Conservation (phyloP, 2,113 vertebrate genomes). For the Diadophis punctatus region DNA sequence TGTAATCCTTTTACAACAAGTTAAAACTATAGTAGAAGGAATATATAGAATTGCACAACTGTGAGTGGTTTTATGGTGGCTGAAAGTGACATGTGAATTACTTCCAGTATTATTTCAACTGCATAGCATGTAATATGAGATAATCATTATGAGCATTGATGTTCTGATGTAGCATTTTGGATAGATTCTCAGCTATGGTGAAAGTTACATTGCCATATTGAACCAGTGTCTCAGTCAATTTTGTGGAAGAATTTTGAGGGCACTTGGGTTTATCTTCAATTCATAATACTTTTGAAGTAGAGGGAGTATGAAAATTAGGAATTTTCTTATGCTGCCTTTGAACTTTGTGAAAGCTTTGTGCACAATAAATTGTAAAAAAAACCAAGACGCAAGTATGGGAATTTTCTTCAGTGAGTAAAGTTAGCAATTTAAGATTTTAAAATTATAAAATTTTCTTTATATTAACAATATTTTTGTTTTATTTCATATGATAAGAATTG, state of each 20-base stretch:
- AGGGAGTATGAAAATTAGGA: not conserved
- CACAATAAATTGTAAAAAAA: not conserved
- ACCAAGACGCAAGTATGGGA: not conserved
- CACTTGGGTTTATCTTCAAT: not conserved
- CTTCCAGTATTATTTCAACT: not conserved
- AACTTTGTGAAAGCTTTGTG: not conserved
- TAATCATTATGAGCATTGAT: not conserved
- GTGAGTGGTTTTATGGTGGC: not conserved
- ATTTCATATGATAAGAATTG: slow-evolving; percentile 30
- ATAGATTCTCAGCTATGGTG: not conserved
- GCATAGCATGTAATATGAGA: not conserved
- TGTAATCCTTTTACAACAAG: not conserved
- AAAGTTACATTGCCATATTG: not conserved
- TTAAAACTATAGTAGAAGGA: not conserved
- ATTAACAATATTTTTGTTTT: slow-evolving; percentile 3
- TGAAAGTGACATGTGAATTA: not conserved
- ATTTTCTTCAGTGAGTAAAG: not conserved
- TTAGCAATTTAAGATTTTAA: not conserved
- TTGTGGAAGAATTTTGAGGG: not conserved
- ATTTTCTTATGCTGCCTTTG: not conserved
- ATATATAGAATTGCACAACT: not conserved
- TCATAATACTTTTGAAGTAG: not conserved
- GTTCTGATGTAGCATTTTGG: not conserved
- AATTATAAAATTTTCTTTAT: slow-evolving; percentile 6
- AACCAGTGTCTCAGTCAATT: not conserved